Base-by-base conservation (phyloP, 2,797 vertebrate genomes). In the Gymnopithys bicolor region DNA sequence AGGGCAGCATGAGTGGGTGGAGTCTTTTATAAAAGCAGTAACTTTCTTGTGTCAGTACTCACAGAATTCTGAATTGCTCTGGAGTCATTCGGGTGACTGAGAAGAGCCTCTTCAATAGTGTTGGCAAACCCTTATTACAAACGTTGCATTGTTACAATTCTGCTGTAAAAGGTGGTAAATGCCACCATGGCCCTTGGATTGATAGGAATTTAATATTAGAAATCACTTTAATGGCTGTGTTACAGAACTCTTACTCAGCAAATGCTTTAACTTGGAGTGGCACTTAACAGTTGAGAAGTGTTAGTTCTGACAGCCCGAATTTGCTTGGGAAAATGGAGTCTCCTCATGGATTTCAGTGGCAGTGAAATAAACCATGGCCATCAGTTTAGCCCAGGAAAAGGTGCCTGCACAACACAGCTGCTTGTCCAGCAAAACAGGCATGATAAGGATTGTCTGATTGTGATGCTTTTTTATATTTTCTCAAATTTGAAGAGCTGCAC, bases 121-220 rank as follows among this genome's bases (percentile, higher is more conserved):
- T 25, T 84, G 81, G 87, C 71, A 66, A 74, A 89, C 39, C 60
- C 58, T 68, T 62, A 33, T 32, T 75, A 53, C 69, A 64, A 39
- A 35, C n/a, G 49, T 83, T 71, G 56, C 51, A 33, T 63, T 84
- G 68, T 80, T 83, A 46, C 68, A 58, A 1, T 67, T 80, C 14
- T 45, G 41, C 84, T 94, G 71, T 2, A 17, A 86, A 60, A 89
- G 43, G 58, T 92, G 79, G 79, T 49, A 18, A 77, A 64, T 73
- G 73, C 83, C 87, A 56, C 52, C 28, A 0, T 15, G 60, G 81
- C 67, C 56, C 69, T 66, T 0, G 6, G 80, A 62, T 81, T 90
- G 77, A 81, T 86, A 33, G 0, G 58, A 82, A 69, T 87, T 94
- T 89, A 79, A 66, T 92, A 87, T 83, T 55, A 91, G 90, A 85